Evolutionary conservation across 2,888 invertebrate genomes (phyloP), one percentile per base, ranked within the genome.

Genomic region (Pimpla rufipes): DNA sequence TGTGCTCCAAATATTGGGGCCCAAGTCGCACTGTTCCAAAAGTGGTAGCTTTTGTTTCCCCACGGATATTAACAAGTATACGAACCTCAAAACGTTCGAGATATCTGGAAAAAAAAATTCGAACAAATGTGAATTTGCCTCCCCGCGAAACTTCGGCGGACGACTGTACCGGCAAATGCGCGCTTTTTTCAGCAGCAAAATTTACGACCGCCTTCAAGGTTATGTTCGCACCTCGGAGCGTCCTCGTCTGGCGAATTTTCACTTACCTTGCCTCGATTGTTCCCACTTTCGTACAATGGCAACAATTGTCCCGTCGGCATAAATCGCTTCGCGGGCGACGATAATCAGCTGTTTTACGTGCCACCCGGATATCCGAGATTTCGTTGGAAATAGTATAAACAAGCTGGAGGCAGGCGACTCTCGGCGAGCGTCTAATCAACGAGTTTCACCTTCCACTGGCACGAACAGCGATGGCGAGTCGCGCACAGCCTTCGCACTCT

Each of bases 391-490:
- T 45, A 71, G 66, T 57, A 42, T 74, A 68, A 83, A 83, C 83
- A 76, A 79, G 57, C 21, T 35, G 75, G 13, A 64, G 42, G 42
- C 23, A 45, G 47, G 45, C 57, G 29, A 50, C 11, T 35, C 47
- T 40, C 59, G 29, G 50, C 70, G 78, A 74, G 62, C 73, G 79
- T 67, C 83, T 79, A 83, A 79, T 79, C 83, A 79, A 76, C 79
- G 79, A 66, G 52, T 70, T 79, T 79, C 64, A 59, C 82, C 74
- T 82, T 82, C 75, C 79, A 64, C 70, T 79, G 78, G 74, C 52
- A 52, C 62, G 52, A 82, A 11, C 55, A 70, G 55, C 74, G 10
- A 79, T 68, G 74, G 78, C 55, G 71, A 55, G 23, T n/a, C 42
- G 71, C 23, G 29, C 35, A 35, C 4, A n/a, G 35, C 59, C n/a